These are phyloP conservation scores for Microchirus variegatus DNA, from an alignment of 2,797 vertebrate genomes.

Conservation along the genomic window DNA sequence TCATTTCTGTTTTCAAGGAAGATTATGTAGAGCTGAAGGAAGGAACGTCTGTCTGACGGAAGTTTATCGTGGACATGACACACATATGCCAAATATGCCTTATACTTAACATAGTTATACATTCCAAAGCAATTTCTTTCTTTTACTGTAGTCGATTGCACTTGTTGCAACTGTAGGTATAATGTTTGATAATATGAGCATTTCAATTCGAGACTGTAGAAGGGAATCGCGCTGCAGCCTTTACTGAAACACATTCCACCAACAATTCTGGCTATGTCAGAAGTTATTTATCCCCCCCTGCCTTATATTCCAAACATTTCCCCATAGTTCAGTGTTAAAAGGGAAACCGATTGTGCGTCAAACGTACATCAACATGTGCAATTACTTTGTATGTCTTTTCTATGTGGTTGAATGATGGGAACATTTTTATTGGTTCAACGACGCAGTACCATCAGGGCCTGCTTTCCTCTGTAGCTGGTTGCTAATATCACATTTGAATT, in stretches of 20 bases:
- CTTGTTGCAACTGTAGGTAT: slow-evolving; percentile 73
- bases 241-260: slow-evolving; percentile 81
- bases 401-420: slow-evolving; percentile 79
- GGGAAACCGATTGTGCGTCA: slow-evolving; percentile 80
- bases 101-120: slow-evolving; percentile 86
- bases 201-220: slow-evolving; percentile 72
- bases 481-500: slow-evolving; percentile 78
- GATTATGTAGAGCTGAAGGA: slow-evolving; percentile 85
- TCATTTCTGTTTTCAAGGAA: slow-evolving; percentile 75
- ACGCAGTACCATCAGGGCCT: slow-evolving; percentile 64
- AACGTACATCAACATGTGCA: slow-evolving; percentile 87
- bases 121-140: slow-evolving; percentile 87
- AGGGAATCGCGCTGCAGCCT: slow-evolving; percentile 75
- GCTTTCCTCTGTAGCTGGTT: slow-evolving; percentile 70
- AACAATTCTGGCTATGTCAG: slow-evolving; percentile 70
- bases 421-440: slow-evolving; percentile 65
- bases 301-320: slow-evolving; percentile 70
- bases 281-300: slow-evolving; percentile 71
- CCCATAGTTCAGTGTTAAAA: slow-evolving; percentile 86
- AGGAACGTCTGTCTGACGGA: slow-evolving; percentile 92
- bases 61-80: slow-evolving; percentile 71
- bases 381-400: slow-evolving; percentile 83
- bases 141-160: slow-evolving; percentile 84
- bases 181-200: slow-evolving; percentile 81
- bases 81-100: slow-evolving; percentile 93